A percentile compares a stretch with the other conserved stretches of the same genome.
Conservation (phyloP, 2,797 vertebrate genomes). For the Tolypeutes matacus region DNA sequence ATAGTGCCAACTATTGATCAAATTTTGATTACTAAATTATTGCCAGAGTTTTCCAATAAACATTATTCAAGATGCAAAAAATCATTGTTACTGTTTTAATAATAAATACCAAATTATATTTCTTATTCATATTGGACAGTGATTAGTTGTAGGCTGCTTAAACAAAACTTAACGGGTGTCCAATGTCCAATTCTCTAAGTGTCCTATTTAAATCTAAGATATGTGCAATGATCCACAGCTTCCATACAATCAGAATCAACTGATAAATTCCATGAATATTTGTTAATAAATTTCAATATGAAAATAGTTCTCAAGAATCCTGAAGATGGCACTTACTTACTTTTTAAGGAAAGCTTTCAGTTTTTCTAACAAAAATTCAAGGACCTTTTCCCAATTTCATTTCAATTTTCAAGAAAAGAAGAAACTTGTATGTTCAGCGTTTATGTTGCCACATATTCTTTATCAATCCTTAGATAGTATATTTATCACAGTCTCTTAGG, state of each 20-base stretch:
- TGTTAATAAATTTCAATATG: neutral
- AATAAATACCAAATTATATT: neutral
- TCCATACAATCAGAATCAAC: too few species aligned
- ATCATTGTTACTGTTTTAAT: neutral
- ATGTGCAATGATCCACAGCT: too few species aligned
- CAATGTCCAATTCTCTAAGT: neutral
- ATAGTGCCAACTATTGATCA: too few species aligned
- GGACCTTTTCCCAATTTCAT: neutral
- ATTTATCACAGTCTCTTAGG: neutral
- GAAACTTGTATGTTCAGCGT: neutral
- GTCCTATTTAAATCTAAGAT: too few species aligned
- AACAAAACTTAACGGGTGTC: neutral
- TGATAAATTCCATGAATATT: too few species aligned
- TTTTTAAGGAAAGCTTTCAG: neutral
- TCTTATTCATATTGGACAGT: neutral
- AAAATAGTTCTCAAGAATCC: neutral
- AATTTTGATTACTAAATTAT: neutral
- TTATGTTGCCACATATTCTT: neutral
- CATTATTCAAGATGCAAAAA: neutral
- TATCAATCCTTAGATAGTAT: neutral
- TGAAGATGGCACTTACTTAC: neutral
- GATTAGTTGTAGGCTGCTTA: neutral
- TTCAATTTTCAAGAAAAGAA: neutral
- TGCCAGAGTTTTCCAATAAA: neutral
- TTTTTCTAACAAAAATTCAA: neutral